These are phyloP conservation scores for Diplazon laetatorius DNA, from an alignment of 2,888 invertebrate genomes.

Conservation along the genomic window DNA sequence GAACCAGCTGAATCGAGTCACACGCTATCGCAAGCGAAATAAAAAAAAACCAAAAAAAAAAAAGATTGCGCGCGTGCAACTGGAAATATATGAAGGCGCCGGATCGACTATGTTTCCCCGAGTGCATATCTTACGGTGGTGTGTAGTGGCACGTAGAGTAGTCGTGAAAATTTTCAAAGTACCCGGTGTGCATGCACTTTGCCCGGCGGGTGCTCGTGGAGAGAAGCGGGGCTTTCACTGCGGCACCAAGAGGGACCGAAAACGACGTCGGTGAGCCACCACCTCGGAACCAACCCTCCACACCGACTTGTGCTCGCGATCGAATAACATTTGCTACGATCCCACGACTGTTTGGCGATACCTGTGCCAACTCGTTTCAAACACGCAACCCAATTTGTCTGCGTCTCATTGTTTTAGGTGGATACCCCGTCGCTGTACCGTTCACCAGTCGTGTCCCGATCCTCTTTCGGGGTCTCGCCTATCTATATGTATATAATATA, in stretches of 20 bases:
- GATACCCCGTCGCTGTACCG: constrained; percentile 11
- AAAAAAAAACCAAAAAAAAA: too few relatives aligned
- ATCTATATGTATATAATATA: background rate
- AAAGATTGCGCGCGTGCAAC: constrained; percentile 34
- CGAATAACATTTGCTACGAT: constrained; percentile 79
- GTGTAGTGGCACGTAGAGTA: constrained; percentile 5
- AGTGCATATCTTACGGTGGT: constrained; percentile 3
- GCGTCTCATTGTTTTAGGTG: constrained; percentile 80
- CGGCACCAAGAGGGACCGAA: constrained; percentile 39
- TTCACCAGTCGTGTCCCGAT: background rate
- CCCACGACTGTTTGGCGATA: constrained; percentile 82
- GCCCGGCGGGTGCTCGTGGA: constrained; percentile 53
- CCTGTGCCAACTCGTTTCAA: constrained; percentile 82
- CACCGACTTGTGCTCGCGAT: constrained; percentile 58
- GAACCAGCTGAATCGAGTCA: constrained; percentile 52
- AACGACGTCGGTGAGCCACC: constrained; percentile 54
- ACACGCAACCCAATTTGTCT: constrained; percentile 82
- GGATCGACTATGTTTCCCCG: background rate
- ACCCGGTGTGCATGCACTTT: constrained; percentile 44
- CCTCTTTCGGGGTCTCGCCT: constrained; percentile 33
- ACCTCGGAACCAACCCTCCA: constrained; percentile 34
- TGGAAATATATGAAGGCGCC: constrained; percentile 27
- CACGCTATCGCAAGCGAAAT: constrained; percentile 56
- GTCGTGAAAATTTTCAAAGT: constrained; percentile 41
- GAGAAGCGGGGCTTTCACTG: constrained; percentile 54